A percentile compares a stretch with the other conserved stretches of the same genome.
These are phyloP conservation scores for Auanema freiburgensis DNA, from an alignment of 2,888 invertebrate species.

Conservation along the genomic window DNA sequence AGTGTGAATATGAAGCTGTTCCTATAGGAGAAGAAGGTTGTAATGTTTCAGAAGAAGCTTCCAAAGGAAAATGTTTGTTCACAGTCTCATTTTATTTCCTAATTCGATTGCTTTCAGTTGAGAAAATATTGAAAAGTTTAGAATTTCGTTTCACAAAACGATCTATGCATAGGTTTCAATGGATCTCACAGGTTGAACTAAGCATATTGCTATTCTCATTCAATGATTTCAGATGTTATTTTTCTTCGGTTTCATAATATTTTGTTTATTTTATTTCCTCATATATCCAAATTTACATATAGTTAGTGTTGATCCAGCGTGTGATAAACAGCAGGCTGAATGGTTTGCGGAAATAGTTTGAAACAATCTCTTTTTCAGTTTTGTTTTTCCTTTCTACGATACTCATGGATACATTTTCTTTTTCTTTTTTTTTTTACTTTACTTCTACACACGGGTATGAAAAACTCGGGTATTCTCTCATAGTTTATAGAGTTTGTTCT, in stretches of 20 bases:
- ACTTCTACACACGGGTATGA: too few relatives aligned
- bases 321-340: slow-evolving; percentile 47
- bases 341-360: slow-evolving; percentile 52
- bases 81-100: too few relatives aligned
- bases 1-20: too few relatives aligned
- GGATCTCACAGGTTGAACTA: slow-evolving; percentile 58
- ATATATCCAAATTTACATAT: slow-evolving; percentile 60
- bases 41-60: too few relatives aligned
- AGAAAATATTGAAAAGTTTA: slow-evolving; percentile 16
- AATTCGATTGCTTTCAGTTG: not conserved
- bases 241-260: slow-evolving; percentile 62
- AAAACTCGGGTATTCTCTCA: too few relatives aligned
- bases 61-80: too few relatives aligned
- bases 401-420: too few relatives aligned
- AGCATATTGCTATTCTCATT: not conserved
- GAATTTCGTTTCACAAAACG: slow-evolving; percentile 37
- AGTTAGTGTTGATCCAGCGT: slow-evolving; percentile 52
- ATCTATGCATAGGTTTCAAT: slow-evolving; percentile 59
- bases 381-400: slow-evolving; percentile 6
- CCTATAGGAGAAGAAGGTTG: too few relatives aligned
- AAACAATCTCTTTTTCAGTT: slow-evolving; percentile 5
- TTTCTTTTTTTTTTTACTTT: too few relatives aligned
- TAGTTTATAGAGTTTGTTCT: too few relatives aligned
- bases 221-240: slow-evolving; percentile 54
- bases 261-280: slow-evolving; percentile 62